phyloP scores from a whole-genome alignment of 2,888 invertebrate genomes.

The Geophilus truncorum region DNA sequence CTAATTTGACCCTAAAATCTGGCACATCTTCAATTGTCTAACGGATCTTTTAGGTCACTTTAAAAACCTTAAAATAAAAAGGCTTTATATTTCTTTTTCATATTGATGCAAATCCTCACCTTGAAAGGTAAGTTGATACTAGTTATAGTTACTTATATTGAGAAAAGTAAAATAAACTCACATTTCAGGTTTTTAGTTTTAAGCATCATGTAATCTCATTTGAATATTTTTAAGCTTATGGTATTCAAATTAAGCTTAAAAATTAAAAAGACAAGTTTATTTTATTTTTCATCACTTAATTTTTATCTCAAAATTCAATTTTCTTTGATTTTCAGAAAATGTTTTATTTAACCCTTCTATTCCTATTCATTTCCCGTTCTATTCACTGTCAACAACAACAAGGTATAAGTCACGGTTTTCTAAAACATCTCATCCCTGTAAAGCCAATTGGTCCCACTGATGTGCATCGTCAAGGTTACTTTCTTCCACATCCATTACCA shows the following conservation, averaged over 20 bases:
- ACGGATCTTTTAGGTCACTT: slow-evolving; percentile 11
- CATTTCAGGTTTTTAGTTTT: no score
- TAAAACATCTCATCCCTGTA: neutral
- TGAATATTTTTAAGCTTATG: no score
- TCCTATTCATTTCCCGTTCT: neutral
- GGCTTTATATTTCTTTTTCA: neutral
- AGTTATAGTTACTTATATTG: no score
- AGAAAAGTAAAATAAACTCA: no score
- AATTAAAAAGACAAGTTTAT: no score
- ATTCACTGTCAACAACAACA: neutral
- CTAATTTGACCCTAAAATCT: neutral
- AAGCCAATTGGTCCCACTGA: neutral
- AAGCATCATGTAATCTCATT: no score
- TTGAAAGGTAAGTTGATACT: neutral
- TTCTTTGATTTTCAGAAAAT: neutral
- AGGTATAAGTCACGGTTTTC: neutral
- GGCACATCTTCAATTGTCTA: slow-evolving; percentile 24
- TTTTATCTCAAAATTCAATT: no score
- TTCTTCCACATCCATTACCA: neutral
- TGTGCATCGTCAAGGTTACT: slow-evolving; percentile 11
- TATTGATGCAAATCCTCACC: neutral
- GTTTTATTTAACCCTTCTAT: neutral
- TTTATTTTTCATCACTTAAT: no score
- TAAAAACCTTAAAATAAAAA: neutral
- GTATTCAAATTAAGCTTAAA: neutral